phyloP scores from a whole-genome alignment of 2,888 invertebrate genomes.

The Callimorpha dominula region DNA sequence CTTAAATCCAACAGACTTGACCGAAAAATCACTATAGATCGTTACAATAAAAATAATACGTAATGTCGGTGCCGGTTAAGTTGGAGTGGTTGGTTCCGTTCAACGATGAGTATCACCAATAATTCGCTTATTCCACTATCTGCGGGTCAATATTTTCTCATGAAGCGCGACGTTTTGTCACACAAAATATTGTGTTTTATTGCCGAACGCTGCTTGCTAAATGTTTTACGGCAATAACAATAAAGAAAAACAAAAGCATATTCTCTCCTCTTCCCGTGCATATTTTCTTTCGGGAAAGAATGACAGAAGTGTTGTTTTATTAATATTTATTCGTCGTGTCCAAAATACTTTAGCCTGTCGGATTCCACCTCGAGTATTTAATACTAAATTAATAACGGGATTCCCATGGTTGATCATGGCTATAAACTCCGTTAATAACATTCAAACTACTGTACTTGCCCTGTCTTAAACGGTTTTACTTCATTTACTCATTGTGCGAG shows the following conservation, averaged over 20 bases:
- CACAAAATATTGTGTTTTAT: slow-evolving; percentile 87
- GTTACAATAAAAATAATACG: slow-evolving; percentile 54
- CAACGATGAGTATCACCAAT: slow-evolving; percentile 70
- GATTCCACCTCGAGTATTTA: slow-evolving; percentile 63
- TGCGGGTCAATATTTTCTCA: slow-evolving; percentile 86
- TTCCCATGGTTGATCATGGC: slow-evolving; percentile 50
- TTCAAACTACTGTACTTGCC: slow-evolving; percentile 16
- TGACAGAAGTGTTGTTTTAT: slow-evolving; percentile 77
- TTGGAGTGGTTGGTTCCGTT: slow-evolving; percentile 63
- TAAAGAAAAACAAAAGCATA: slow-evolving; percentile 86
- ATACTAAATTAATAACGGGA: slow-evolving; percentile 67
- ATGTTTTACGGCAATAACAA: slow-evolving; percentile 85
- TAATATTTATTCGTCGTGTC: slow-evolving; percentile 80
- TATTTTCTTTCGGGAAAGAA: slow-evolving; percentile 80
- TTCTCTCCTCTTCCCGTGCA: slow-evolving; percentile 75
- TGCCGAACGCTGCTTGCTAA: slow-evolving; percentile 76
- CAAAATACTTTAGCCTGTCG: slow-evolving; percentile 74
- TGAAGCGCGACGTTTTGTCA: slow-evolving; percentile 85
- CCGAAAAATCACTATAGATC: slow-evolving; percentile 37
- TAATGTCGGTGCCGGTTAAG: slow-evolving; percentile 46
- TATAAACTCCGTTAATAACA: slow-evolving; percentile 54
- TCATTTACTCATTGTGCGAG: slow-evolving; percentile 8
- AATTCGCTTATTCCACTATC: slow-evolving; percentile 84
- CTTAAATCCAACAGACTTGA: slow-evolving; percentile 34
- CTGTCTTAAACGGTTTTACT: slow-evolving; percentile 25